Evolutionary conservation across 2,797 vertebrate genomes (phyloP).

Genomic region (Kryptolebias ocellatus): DNA sequence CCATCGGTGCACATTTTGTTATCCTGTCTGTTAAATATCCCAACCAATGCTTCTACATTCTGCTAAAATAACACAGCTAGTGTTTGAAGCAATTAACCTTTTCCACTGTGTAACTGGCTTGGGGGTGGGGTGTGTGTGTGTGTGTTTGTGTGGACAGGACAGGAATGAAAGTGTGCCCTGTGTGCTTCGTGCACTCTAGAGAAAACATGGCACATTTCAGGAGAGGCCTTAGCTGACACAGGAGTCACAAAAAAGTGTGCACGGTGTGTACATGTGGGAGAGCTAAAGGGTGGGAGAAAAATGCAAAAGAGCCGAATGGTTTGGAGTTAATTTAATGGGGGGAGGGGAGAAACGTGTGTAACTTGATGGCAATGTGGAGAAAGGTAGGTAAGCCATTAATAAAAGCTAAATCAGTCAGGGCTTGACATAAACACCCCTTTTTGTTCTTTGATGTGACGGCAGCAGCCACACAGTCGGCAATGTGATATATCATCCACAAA

Average conservation of each 20-base stretch:
- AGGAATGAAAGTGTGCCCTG: conserved; percentile 2
- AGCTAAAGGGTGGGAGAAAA: conserved; percentile 46
- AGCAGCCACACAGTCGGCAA: conserved; percentile 63
- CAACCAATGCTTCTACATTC: conserved; percentile 69
- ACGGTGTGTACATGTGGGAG: conserved; percentile 26
- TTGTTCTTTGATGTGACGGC: conserved; percentile 80
- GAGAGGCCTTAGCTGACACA: conserved; percentile 48
- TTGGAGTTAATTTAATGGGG: conserved; percentile 55
- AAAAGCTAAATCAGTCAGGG: conserved; percentile 78
- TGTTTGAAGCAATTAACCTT: conserved; percentile 81
- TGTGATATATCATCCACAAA: conserved; percentile 57
- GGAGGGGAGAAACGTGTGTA: conserved; percentile 42
- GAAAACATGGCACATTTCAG: conserved; percentile 63
- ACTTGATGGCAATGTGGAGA: conserved; percentile 32
- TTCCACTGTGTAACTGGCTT: conserved; percentile 69
- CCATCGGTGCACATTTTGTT: conserved; percentile 54
- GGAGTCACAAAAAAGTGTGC: conserved; percentile 12
- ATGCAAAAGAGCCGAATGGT: conserved; percentile 47
- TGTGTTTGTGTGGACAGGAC: too few relatives aligned
- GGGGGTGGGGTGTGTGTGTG: conserved; percentile 52
- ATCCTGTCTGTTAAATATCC: conserved; percentile 75
- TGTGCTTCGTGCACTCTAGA: conserved; percentile 45
- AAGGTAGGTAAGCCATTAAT: conserved; percentile 75
- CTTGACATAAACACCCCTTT: conserved; percentile 82
- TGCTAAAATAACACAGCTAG: conserved; percentile 74